Evolutionary conservation across 2,888 invertebrate species (phyloP), one percentile per base, ranked within the genome.

Genomic region (Hyalella azteca): DNA sequence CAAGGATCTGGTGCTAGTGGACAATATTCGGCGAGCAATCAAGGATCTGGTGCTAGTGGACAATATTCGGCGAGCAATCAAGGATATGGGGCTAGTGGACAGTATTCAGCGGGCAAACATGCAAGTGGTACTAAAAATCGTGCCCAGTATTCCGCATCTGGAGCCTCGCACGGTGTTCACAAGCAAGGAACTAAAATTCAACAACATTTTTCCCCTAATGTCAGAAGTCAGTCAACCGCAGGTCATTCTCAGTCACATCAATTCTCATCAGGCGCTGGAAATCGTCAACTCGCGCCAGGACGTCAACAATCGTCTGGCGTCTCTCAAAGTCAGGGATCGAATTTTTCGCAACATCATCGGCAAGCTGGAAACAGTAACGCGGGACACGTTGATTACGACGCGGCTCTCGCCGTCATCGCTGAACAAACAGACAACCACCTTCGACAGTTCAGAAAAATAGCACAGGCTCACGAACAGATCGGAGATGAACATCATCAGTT

Each of bases 381-480:
- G 29, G 9, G 7, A 54, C 54, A 36, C 36, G 66, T 36, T 36
- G 66, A 66, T 15, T 36, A 66, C 19, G 66, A 66, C 32, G 66
- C 66, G n/a, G 36, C 32, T 7, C 36, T 66, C 19, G 66, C 66
- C 5, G 36, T 66, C 13, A 36, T 66, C 13, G 66, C 66, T 19
- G 66, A 66, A 19, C 66, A 66, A 36, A 66, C 36, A 66, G 66
- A 66, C 66, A 66, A 66, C n/a, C 66, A 66, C 36, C 39, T 66
- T 3, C 66, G 66, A 36, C 66, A 66, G 66, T 66, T 66, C 66
- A 22, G 36, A 19, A 66, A 66, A 66, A 66, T 66, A 9, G 66
- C 66, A 11, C 5, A 32, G 36, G 66, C 66, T 36, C 66, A 66
- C 19, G 66, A 66, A 66, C 29, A 32, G 19, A 66, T 66, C 4